Base-by-base conservation (phyloP, 2,797 vertebrate species). In the Melanotaenia parkinsoni region DNA sequence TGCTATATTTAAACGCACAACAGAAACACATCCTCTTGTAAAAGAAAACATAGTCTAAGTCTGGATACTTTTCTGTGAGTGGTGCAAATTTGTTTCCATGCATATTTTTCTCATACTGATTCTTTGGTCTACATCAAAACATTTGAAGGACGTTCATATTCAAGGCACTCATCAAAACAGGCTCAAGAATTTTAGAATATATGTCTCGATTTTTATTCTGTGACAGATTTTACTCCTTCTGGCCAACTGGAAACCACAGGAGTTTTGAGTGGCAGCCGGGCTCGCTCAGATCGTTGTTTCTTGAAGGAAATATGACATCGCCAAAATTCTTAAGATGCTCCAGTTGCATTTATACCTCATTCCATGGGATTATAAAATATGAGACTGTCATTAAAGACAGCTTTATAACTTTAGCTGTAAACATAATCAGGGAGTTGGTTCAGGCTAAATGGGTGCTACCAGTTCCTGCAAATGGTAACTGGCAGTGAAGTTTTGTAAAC, bases 311-410 rank as follows among this genome's bases (percentile, higher is more conserved):
- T 77, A 69, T 32, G 38, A 67, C 81, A 80, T 20, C 37, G 63
- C 80, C 69, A 85, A 74, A 76, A 90, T 90, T 82, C 79, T 81
- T 88, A 72, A 84, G 76, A 91, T 89, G 87, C 83, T 84, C 82
- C 70, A 71, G 69, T 85, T 87, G 77, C 74, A 66, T 89, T 91
- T 88, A 88, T 87, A 88, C 87, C 63, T 83, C 87, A 74, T 81
- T 68, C 83, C 78, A 74, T 51, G 73, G 79, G 81, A 87, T 30
- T 85, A 79, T 81, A 79, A 86, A 89, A 92, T 73, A 72, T 20
- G 59, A 88, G 51, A 64, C 69, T 58, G 76, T 77, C 70, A 86
- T 70, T 43, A 77, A 77, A 81, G 86, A 83, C 79, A 77, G 80
- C 61, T 92, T 87, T 76, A 84, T 77, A 76, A 69, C 45, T 79